phyloP scores from a whole-genome alignment of 2,888 invertebrate species.

The Eristalis arbustorum region DNA sequence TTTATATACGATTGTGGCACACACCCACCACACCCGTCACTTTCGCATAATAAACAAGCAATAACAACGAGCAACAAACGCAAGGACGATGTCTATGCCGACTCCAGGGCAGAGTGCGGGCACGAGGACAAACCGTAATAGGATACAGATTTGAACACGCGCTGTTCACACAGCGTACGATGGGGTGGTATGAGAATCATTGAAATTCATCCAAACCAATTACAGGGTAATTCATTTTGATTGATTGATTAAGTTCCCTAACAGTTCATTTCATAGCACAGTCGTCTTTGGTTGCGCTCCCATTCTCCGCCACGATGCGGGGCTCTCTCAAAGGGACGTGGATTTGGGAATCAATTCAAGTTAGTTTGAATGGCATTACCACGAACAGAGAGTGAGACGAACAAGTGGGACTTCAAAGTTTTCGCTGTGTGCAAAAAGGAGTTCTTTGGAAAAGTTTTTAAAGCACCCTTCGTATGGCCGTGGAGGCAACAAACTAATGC shows the following conservation, averaged over 20 bases:
- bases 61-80: conserved; percentile 16
- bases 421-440: conserved; percentile 4
- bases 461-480: conserved; percentile 30
- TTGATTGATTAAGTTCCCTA: conserved; percentile 69
- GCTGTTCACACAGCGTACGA: background rate
- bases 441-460: conserved; percentile 36
- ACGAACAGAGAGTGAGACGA: conserved; percentile 20
- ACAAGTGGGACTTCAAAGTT: conserved; percentile 4
- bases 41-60: conserved; percentile 24
- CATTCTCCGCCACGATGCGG: background rate
- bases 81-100: background rate
- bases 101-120: background rate
- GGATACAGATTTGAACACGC: conserved; percentile 10
- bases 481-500: conserved; percentile 40
- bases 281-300: no score
- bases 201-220: conserved; percentile 63
- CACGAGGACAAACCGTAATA: background rate
- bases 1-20: conserved; percentile 9
- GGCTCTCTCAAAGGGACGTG: conserved; percentile 1
- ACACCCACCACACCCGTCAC: background rate
- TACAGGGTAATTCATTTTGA: conserved; percentile 68
- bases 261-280: conserved; percentile 51
- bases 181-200: conserved; percentile 29
- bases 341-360: conserved; percentile 67
- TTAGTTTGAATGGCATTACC: conserved; percentile 64